These are phyloP conservation scores for Hesperophylax magnus DNA, from an alignment of 1,140 invertebrate species.

Conservation along the genomic window DNA sequence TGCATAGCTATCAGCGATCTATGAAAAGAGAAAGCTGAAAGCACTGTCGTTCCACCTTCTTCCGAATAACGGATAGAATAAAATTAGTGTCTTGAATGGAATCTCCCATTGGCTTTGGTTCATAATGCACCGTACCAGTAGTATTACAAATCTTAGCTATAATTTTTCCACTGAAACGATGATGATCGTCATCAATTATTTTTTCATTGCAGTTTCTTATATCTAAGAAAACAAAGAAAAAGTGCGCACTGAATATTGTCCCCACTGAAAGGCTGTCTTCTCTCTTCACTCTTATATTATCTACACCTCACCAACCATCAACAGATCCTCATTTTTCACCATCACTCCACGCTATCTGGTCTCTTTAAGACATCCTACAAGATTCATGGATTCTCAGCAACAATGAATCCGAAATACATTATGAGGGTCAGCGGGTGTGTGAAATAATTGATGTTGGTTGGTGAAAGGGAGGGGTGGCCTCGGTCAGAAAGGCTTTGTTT, in stretches of 20 bases:
- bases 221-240: neutral
- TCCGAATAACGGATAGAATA: too few species aligned
- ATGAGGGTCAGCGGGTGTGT: neutral
- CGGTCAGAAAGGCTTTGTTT: neutral
- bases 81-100: too few species aligned
- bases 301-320: neutral
- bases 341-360: conserved; percentile 26
- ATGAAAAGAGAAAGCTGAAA: too few species aligned
- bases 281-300: too few species aligned
- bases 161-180: too few species aligned
- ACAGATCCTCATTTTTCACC: conserved; percentile 23
- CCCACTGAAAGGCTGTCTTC: neutral
- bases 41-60: too few species aligned
- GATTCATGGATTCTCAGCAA: conserved; percentile 31
- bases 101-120: too few species aligned
- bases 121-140: too few species aligned
- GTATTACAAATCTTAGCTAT: too few species aligned
- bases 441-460: conserved; percentile 26
- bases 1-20: too few species aligned
- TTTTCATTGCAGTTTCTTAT: neutral
- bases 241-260: neutral
- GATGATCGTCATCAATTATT: too few species aligned
- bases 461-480: neutral
- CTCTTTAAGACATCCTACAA: neutral
- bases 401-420: conserved; percentile 27